Base-by-base conservation (phyloP, 2,113 vertebrate genomes). In the Alouatta palliata region DNA sequence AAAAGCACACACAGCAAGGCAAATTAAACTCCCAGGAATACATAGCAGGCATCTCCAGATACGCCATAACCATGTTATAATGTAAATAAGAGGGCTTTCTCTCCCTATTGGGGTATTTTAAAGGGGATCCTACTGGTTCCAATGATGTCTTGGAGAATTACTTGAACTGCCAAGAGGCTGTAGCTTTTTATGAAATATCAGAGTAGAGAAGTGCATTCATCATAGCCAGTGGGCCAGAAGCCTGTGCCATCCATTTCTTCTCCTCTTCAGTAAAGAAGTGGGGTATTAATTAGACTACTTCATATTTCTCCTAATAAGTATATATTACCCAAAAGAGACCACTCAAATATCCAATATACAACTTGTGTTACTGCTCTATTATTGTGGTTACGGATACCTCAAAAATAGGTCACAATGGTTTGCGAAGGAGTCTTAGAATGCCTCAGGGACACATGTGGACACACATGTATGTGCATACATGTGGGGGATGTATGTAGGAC, bases 161-260 rank as follows among this genome's bases (percentile, higher is more conserved):
- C 13, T 81, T 90, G 32, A n/a, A 35, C 52, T 92, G 77, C 47
- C 71, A 95, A 90, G 58, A 85, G 40, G 32, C 76, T 82, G 16
- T 56, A 94, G 76, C 43, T 79, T 85, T 64, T 81, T 85, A 56
- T 10, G 64, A 96, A 89, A 95, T 49, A 92, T 89, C 6, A 88
- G 21, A 21, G 13, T 32, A 85, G 20, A 37, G 75, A 85, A 86
- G 37, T 75, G 56, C 54, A 96, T 94, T 91, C 85, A 86, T 91
- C 86, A 75, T 47, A 47, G 49, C 66, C 47, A 47, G 49, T 82
- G 35, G 23, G 40, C 52, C 61, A 81, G 75, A 54, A 94, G 86
- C 4, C 21, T 88, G 27, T 81, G 45, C 52, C 30, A 87, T 83
- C 49, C 49, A 27, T 80, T 82, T 23, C 45, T 77, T 87, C 23